phyloP scores from a whole-genome alignment of 2,113 vertebrate species.

The Pomatorhinus ruficollis region DNA sequence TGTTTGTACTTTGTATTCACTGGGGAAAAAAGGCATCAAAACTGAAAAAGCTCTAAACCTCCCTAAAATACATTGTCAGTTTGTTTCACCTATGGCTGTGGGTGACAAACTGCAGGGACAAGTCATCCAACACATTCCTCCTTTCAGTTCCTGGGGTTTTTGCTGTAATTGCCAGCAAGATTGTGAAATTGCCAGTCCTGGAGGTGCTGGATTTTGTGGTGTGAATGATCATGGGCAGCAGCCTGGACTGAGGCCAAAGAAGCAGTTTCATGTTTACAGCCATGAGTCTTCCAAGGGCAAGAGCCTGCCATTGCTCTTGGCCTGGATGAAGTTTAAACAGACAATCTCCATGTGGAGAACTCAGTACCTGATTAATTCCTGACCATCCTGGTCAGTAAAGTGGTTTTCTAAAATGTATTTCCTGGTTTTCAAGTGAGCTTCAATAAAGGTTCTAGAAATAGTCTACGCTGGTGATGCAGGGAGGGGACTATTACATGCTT shows the following conservation, averaged over 20 bases:
- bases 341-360: neutral
- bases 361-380: conserved; percentile 30
- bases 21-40: neutral
- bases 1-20: neutral
- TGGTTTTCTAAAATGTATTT: conserved; percentile 11
- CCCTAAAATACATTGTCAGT: neutral
- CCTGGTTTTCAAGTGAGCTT: neutral
- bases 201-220: neutral
- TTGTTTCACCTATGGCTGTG: neutral
- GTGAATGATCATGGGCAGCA: neutral
- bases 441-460: neutral
- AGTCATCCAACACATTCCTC: neutral
- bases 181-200: neutral
- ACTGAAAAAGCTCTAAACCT: neutral
- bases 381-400: neutral
- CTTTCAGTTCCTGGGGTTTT: neutral
- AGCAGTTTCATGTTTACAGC: neutral
- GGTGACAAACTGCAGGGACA: neutral
- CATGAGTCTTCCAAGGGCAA: neutral
- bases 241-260: neutral
- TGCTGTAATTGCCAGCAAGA: neutral
- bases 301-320: neutral
- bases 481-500: neutral
- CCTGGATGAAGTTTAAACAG: conserved; percentile 18
- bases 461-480: neutral